These are phyloP conservation scores for Microcebus tavaratra DNA, from an alignment of 2,113 vertebrate genomes.

Conservation along the genomic window DNA sequence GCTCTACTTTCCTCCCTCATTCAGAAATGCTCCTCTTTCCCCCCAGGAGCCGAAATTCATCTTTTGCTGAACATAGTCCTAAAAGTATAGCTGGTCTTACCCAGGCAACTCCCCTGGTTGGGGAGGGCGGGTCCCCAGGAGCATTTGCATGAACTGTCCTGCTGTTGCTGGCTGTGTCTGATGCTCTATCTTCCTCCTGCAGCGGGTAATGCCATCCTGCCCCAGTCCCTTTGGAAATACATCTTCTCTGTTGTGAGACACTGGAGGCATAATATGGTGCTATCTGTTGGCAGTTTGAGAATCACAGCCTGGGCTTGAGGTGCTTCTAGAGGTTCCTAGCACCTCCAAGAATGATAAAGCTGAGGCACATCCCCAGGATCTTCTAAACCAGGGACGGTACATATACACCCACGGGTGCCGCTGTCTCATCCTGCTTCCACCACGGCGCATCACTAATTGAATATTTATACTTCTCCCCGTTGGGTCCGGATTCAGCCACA, in stretches of 20 bases:
- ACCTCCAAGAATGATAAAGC: neutral
- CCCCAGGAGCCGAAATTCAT: neutral
- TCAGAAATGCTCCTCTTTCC: neutral
- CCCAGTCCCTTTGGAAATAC: neutral
- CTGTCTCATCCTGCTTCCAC: neutral
- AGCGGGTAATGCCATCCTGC: neutral
- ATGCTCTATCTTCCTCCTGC: neutral
- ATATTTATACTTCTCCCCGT: neutral
- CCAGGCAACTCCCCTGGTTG: neutral
- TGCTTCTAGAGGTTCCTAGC: conserved; percentile 2
- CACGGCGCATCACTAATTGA: neutral
- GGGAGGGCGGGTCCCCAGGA: neutral
- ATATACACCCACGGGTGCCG: neutral
- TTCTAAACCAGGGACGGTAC: neutral
- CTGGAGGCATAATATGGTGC: neutral
- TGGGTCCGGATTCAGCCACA: conserved; percentile 3
- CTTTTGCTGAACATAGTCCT: conserved; percentile 21
- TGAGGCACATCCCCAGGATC: neutral
- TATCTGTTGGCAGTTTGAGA: neutral
- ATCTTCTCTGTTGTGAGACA: neutral
- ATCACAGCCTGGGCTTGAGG: neutral
- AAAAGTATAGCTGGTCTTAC: neutral
- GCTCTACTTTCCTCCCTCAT: conserved; percentile 10
- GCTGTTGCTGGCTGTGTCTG: neutral
- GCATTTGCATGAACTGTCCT: neutral